phyloP scores from a whole-genome alignment of 2,113 vertebrate genomes.

The Hiodon tergisus region DNA sequence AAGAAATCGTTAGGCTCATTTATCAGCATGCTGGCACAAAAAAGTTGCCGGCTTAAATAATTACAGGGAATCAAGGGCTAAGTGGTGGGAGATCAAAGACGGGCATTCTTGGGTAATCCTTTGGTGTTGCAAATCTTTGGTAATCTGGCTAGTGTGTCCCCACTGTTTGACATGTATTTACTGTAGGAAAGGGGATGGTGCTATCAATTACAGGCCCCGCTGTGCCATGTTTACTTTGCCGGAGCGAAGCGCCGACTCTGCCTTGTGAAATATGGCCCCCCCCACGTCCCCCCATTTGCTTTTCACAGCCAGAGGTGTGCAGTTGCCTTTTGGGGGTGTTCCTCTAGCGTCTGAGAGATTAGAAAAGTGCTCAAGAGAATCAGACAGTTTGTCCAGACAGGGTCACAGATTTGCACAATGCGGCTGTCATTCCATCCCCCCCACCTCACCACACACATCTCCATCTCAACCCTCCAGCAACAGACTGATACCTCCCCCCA shows the following conservation, averaged over 20 bases:
- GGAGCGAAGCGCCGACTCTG: constrained; percentile 49
- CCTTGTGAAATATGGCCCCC: constrained; percentile 53
- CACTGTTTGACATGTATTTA: constrained; percentile 66
- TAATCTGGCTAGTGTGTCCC: constrained; percentile 54
- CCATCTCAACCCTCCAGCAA: no score
- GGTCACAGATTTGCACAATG: neutral
- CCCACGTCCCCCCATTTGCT: constrained; percentile 52
- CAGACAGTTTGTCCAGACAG: constrained; percentile 11
- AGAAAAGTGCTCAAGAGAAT: constrained; percentile 5
- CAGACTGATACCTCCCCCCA: neutral
- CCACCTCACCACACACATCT: no score
- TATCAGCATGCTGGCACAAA: constrained; percentile 48
- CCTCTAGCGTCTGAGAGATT: constrained; percentile 26
- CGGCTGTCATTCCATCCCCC: neutral
- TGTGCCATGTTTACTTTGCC: constrained; percentile 56
- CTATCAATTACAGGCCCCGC: constrained; percentile 54
- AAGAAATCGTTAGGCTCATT: constrained; percentile 49
- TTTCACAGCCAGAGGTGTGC: constrained; percentile 51
- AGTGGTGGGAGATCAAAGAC: constrained; percentile 61
- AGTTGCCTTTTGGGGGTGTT: constrained; percentile 33
- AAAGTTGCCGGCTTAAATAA: constrained; percentile 49
- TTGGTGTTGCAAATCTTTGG: constrained; percentile 61
- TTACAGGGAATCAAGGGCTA: constrained; percentile 61
- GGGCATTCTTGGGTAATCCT: constrained; percentile 61
- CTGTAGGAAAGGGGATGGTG: constrained; percentile 60